phyloP scores from a whole-genome alignment of 2,797 vertebrate species.

The Peromyscus attwateri region DNA sequence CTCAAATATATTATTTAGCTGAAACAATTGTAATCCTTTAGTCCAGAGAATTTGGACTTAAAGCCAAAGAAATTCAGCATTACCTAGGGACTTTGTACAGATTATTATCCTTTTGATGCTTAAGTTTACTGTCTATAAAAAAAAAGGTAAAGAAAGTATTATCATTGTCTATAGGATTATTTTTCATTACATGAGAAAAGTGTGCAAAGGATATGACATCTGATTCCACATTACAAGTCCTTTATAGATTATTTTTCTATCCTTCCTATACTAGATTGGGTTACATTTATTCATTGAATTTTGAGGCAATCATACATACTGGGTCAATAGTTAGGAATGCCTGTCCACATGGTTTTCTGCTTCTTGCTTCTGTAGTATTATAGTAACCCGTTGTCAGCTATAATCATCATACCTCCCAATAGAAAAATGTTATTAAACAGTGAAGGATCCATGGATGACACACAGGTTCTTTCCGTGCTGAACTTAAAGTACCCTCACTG shows the following conservation, averaged over 20 bases:
- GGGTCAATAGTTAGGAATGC: not conserved
- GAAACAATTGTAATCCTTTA: not conserved
- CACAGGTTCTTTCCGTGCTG: not conserved
- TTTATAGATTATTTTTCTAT: not conserved
- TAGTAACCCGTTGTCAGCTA: not conserved
- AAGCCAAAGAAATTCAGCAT: not conserved
- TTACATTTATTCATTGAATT: not conserved
- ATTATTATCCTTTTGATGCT: not conserved
- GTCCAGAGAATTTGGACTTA: not conserved
- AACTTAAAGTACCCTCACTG: not conserved
- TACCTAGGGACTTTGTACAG: not conserved
- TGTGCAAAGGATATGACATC: not conserved
- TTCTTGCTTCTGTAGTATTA: not conserved
- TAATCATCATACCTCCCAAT: not conserved
- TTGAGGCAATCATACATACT: not conserved
- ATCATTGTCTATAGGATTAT: not conserved
- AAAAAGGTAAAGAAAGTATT: not conserved
- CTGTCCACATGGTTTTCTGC: not conserved
- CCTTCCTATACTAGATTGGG: not conserved
- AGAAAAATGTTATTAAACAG: slow-evolving; percentile 9
- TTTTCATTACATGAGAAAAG: not conserved
- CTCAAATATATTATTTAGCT: not conserved
- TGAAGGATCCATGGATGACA: not conserved
- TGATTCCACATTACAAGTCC: not conserved
- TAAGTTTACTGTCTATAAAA: not conserved